These are phyloP conservation scores for Tachina grossa DNA, from an alignment of 2,888 invertebrate genomes.

Conservation along the genomic window DNA sequence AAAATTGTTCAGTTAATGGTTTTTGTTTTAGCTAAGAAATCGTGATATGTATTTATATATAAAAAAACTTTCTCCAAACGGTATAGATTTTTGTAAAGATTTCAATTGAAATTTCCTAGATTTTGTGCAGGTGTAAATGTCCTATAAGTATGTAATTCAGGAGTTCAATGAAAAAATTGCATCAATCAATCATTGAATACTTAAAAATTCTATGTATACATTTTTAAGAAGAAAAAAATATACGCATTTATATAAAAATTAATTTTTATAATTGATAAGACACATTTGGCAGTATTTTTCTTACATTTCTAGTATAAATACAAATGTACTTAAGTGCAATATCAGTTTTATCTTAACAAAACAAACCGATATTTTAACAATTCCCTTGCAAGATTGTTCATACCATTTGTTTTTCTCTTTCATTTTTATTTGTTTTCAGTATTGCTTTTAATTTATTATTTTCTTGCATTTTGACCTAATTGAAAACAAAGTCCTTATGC, in stretches of 20 bases:
- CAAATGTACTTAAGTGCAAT: neutral
- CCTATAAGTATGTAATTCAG: too few species aligned
- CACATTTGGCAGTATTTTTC: neutral
- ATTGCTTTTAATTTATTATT: conserved; percentile 53
- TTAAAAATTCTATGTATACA: too few species aligned
- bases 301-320: neutral
- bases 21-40: too few species aligned
- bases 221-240: too few species aligned
- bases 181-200: too few species aligned
- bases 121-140: too few species aligned
- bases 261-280: conserved; percentile 6
- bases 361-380: conserved; percentile 10
- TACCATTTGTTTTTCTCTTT: neutral
- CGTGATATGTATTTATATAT: too few species aligned
- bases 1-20: too few species aligned
- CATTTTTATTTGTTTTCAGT: conserved; percentile 25
- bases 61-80: too few species aligned
- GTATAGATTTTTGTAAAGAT: too few species aligned
- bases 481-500: conserved; percentile 68
- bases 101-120: too few species aligned
- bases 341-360: neutral
- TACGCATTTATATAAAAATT: neutral
- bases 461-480: conserved; percentile 66
- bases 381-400: conserved; percentile 17
- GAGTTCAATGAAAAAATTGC: too few species aligned